phyloP scores from a whole-genome alignment of 2,888 invertebrate species.

The Arrhopalites spinosus region DNA sequence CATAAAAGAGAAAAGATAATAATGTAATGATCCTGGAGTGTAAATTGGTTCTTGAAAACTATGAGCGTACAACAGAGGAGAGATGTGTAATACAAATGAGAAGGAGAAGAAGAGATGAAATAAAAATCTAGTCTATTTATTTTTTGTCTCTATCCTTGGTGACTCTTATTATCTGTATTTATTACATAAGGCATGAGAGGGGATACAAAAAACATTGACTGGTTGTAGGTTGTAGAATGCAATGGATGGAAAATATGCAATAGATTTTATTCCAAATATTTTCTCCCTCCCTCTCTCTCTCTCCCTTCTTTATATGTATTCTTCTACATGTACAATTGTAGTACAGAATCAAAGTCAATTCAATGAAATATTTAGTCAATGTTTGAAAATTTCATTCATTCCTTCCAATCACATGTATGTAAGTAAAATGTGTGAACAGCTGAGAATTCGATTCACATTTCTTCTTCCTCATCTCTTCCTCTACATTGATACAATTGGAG shows the following conservation, averaged over 20 bases:
- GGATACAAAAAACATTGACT: too few relatives aligned
- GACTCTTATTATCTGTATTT: neutral
- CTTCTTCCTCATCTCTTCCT: too few relatives aligned
- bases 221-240: too few relatives aligned
- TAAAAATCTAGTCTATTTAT: neutral
- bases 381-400: neutral
- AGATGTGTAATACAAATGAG: too few relatives aligned
- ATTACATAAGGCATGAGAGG: neutral
- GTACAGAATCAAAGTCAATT: too few relatives aligned
- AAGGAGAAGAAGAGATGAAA: neutral
- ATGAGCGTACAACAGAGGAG: neutral
- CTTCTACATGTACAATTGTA: neutral
- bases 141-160: neutral
- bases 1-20: too few relatives aligned
- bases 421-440: too few relatives aligned
- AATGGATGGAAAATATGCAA: constrained; percentile 10
- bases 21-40: too few relatives aligned
- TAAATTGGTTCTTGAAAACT: too few relatives aligned
- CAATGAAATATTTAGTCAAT: neutral
- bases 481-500: too few relatives aligned
- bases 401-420: neutral
- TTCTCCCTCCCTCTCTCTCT: neutral
- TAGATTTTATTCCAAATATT: constrained; percentile 5
- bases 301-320: neutral
- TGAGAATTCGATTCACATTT: too few relatives aligned